These are phyloP conservation scores for Apolygus lucorum DNA, from an alignment of 1,140 invertebrate genomes.

Conservation along the genomic window DNA sequence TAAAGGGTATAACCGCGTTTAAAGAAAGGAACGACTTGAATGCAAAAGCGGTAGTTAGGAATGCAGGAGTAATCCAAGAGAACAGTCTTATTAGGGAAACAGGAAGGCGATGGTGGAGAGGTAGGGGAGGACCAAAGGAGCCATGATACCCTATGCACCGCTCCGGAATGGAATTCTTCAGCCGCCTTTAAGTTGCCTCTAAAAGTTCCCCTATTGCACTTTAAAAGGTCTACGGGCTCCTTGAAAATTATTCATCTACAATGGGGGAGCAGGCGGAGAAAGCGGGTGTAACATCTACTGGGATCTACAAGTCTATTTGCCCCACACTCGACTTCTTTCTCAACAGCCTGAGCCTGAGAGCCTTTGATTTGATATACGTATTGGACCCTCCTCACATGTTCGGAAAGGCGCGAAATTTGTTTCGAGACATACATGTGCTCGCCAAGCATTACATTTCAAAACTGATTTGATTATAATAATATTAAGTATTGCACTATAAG, in stretches of 20 bases:
- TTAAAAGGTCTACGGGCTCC: neutral
- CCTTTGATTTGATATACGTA: too few species aligned
- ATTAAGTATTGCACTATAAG: too few species aligned
- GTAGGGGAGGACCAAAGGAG: neutral
- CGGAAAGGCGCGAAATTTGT: too few species aligned
- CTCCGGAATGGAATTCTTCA: neutral
- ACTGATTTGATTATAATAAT: too few species aligned
- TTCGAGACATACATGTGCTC: too few species aligned
- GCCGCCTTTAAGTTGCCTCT: neutral
- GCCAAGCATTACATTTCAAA: too few species aligned
- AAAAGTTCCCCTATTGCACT: neutral
- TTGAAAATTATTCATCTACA: neutral
- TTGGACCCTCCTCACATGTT: too few species aligned
- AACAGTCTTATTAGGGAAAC: neutral
- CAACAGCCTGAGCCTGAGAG: too few species aligned
- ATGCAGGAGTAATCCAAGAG: neutral
- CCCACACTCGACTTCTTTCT: neutral
- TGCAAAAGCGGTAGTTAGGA: neutral
- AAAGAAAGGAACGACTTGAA: neutral
- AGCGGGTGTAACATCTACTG: neutral
- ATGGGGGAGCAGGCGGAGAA: neutral
- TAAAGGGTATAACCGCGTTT: neutral
- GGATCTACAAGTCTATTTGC: neutral
- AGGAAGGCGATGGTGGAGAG: neutral
- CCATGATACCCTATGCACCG: neutral